Evolutionary conservation across 2,797 vertebrate species (phyloP).

Genomic region (Sebastes itinus): DNA sequence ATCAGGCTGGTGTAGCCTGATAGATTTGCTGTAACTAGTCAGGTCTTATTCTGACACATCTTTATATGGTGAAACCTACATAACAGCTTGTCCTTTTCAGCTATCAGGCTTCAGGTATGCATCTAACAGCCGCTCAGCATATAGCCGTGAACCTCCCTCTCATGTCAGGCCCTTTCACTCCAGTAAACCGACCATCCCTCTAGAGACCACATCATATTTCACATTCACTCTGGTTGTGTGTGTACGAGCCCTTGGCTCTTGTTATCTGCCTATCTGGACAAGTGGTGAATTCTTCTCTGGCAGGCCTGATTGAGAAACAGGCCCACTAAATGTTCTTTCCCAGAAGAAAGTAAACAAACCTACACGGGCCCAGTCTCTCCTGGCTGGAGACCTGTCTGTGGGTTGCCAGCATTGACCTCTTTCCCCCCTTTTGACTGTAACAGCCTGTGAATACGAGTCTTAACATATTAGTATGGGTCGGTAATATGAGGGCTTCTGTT

Average conservation of each 20-base stretch:
- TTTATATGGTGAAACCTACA: constrained; percentile 11
- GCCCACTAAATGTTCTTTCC: constrained; percentile 16
- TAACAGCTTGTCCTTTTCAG: constrained; percentile 12
- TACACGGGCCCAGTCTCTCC: neutral
- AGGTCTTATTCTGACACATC: neutral
- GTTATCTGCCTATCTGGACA: constrained; percentile 56
- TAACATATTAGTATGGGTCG: neutral
- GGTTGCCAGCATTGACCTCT: neutral
- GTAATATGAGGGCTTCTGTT: neutral
- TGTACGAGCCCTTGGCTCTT: constrained; percentile 29
- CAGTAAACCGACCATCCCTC: constrained; percentile 31
- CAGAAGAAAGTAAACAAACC: constrained; percentile 10
- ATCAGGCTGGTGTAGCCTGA: neutral
- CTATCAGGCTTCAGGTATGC: constrained; percentile 9
- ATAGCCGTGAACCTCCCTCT: constrained; percentile 13
- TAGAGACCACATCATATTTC: constrained; percentile 64
- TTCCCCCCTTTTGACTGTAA: neutral
- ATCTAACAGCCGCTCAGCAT: constrained; percentile 34
- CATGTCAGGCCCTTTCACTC: constrained; percentile 37
- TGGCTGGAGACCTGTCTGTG: neutral
- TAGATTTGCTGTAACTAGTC: neutral
- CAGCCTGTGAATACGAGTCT: constrained; percentile 9
- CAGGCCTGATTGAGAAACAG: constrained; percentile 49
- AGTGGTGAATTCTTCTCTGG: constrained; percentile 50
- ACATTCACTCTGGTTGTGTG: constrained; percentile 45